phyloP scores from a whole-genome alignment of 2,797 vertebrate genomes.

The Crax fasciolata region DNA sequence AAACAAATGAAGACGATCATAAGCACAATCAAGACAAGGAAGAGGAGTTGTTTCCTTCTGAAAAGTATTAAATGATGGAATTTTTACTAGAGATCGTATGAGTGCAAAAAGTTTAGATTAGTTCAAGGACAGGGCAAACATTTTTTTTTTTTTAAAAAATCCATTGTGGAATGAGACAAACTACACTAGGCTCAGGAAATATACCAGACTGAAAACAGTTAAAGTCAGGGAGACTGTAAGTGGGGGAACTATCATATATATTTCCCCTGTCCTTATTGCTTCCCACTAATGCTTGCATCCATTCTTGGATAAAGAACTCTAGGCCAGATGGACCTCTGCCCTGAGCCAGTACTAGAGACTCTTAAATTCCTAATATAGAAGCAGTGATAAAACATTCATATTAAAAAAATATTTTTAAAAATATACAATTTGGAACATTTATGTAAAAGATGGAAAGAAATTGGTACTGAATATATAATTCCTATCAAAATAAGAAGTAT shows the following conservation, averaged over 20 bases:
- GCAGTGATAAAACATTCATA: background rate
- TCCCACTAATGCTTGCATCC: background rate
- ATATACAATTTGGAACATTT: background rate
- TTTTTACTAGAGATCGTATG: background rate
- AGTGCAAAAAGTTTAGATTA: background rate
- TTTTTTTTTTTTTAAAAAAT: background rate
- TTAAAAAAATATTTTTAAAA: background rate
- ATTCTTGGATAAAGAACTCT: background rate
- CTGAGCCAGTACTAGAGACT: background rate
- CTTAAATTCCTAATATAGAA: conserved; percentile 9
- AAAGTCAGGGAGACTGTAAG: background rate
- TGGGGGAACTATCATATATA: background rate
- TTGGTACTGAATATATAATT: background rate
- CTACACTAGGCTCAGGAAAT: background rate
- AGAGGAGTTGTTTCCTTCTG: background rate
- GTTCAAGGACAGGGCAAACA: background rate
- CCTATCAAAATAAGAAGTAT: background rate
- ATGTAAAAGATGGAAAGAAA: background rate
- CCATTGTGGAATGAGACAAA: background rate
- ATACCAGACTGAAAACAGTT: background rate
- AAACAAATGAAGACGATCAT: background rate
- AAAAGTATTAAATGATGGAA: background rate
- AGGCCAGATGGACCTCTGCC: background rate
- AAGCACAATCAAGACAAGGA: background rate
- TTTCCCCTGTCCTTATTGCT: background rate